Base-by-base conservation (phyloP, 1,140 invertebrate species). In the Plodia interpunctella region DNA sequence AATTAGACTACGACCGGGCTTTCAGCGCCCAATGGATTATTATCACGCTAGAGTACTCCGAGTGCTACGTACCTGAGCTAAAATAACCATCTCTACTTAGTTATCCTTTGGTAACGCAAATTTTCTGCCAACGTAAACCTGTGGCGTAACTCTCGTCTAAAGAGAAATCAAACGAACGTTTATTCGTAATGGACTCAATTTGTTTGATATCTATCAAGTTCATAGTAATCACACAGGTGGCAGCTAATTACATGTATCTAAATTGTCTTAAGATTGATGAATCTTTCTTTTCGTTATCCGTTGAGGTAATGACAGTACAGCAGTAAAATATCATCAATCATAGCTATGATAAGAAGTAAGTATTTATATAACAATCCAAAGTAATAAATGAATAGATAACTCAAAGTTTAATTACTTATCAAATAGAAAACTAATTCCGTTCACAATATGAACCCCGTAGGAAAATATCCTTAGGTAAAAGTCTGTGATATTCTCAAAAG, bases 1-100 rank as follows among this genome's bases (percentile, higher is more conserved):
- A 76, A 76, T 76, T 74, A 68, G 65, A 69, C 38, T 44, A 44
- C 38, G 38, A 55, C 35, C 55, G 55, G 58, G 66, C 70, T 65
- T 57, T 57, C 59, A 63, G 59, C 59, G 63, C 59, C 57, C 60
- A 69, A 68, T 66, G 63, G 62, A 68, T 63, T 64, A 57, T 62
- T 50, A 44, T n/a, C 15, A n/a, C 38, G 38, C 38, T n/a, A 44
- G 15, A 44, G 38, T n/a, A 44, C 38, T 44, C 38, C 30, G 30
- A 17, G 15, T 15, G 38, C 15, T 15, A 15, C n/a, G n/a, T 44
- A 15, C 38, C 10, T 6, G 15, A 15, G 38, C 15, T 44, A 15
- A 15, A 44, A 44, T 44, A 44, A 44, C 13, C 13, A 44, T 15
- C 38, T 44, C n/a, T 15, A 44, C 15, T 15, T 5, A 44, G 38